phyloP scores from a whole-genome alignment of 2,797 vertebrate genomes.

The Holocentrus rufus region DNA sequence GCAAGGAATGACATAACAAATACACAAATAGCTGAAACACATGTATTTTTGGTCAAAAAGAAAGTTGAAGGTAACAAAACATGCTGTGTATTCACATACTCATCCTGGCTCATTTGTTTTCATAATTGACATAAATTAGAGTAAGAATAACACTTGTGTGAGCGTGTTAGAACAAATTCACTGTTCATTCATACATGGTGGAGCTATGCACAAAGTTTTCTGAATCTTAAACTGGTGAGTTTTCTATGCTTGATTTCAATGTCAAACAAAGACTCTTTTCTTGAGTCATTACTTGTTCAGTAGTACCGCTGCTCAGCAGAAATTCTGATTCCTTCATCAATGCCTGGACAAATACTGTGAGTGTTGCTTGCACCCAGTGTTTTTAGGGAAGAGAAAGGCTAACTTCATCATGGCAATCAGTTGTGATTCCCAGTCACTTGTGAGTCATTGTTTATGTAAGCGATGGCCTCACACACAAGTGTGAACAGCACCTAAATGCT shows the following conservation, averaged over 20 bases:
- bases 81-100: no score
- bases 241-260: slow-evolving; percentile 32
- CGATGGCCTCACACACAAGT: slow-evolving; percentile 41
- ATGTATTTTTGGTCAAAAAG: not conserved
- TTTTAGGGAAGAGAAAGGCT: slow-evolving; percentile 60
- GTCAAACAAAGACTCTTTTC: slow-evolving; percentile 8
- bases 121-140: no score
- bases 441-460: slow-evolving; percentile 75
- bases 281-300: slow-evolving; percentile 17
- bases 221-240: slow-evolving; percentile 7
- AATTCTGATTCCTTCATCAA: slow-evolving; percentile 37
- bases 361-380: slow-evolving; percentile 49
- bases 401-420: slow-evolving; percentile 72
- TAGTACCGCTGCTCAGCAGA: not conserved
- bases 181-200: no score
- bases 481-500: slow-evolving; percentile 40
- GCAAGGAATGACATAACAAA: not conserved
- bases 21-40: not conserved
- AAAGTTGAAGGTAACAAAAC: not conserved
- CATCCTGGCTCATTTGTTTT: no score
- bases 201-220: not conserved
- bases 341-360: slow-evolving; percentile 23
- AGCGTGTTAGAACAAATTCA: no score
- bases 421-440: slow-evolving; percentile 68
- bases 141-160: no score